Evolutionary conservation across 2,888 invertebrate species (phyloP), one percentile per base, ranked within the genome.

Genomic region (Thymelicus sylvestris): DNA sequence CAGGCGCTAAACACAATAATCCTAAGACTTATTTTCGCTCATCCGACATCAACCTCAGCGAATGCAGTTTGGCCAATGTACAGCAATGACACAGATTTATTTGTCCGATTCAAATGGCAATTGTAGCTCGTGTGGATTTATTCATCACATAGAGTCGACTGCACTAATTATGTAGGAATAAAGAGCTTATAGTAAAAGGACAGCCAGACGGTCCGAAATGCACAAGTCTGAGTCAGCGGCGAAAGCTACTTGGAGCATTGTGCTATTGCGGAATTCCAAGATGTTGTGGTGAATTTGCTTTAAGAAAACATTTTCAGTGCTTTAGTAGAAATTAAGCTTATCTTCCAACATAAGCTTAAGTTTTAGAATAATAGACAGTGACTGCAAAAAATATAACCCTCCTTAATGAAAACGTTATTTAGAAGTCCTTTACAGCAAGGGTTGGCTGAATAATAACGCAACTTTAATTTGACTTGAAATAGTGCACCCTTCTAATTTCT

Each of bases 41-140:
- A 81, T 44, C 60, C 50, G 38, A 7, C 52, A 39, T 66, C 73
- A 74, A 77, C 72, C 72, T 76, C 78, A 76, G 74, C 78, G 80
- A 81, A 81, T 78, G 82, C 79, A 84, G 83, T 86, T 85, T 83
- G 80, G 81, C 80, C 83, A 87, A 84, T 87, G 86, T 86, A 86
- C 83, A 83, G 83, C 82, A 84, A 88, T 87, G 92, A 90, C 93
- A 86, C 83, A 88, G 91, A 93, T 93, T 93, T 93, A 93, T 93
- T 91, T 88, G 86, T 84, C 83, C 85, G 85, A 89, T 89, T 90
- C 87, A 85, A 90, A 91, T 86, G 86, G 86, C 88, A 87, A 89
- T 89, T 86, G 87, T 83, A 86, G 81, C 82, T 75, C 74, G 83
- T 75, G 75, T 74, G 78, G 87, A 88, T 89, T 88, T 89, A 91